Conservation (phyloP, 2,113 vertebrate species). For the Theristicus caerulescens region DNA sequence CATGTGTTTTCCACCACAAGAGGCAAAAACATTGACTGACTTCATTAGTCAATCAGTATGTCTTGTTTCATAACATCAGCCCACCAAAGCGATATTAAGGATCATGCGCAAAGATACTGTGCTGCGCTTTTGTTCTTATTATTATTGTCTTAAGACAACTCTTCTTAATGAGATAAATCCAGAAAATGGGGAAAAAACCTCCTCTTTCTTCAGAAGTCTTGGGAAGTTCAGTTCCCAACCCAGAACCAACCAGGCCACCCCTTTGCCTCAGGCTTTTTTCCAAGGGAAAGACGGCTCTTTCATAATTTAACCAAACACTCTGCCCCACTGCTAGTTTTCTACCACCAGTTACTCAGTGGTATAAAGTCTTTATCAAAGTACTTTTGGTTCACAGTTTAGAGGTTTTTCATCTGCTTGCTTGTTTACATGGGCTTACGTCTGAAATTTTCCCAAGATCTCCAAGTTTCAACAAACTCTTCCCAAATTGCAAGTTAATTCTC, state of each 20-base stretch:
- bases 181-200: background rate
- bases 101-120: background rate
- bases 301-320: background rate
- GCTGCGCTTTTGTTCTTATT: background rate
- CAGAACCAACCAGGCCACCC: background rate
- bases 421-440: background rate
- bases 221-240: background rate
- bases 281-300: background rate
- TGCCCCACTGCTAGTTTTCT: background rate
- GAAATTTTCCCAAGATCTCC: rapidly evolving
- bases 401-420: background rate
- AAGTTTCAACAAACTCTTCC: background rate
- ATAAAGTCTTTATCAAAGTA: background rate
- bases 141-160: background rate
- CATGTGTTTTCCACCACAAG: background rate
- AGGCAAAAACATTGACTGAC: background rate
- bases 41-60: background rate
- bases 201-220: background rate
- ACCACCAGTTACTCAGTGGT: background rate
- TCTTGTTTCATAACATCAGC: background rate
- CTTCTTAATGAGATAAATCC: background rate
- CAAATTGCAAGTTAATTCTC: background rate
- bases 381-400: background rate
- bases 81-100: background rate
- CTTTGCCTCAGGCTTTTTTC: background rate